Percentiles rank a stretch among this genome's conserved stretches.
phyloP scores from a whole-genome alignment of 2,888 invertebrate species.

The Agonum fuliginosum region DNA sequence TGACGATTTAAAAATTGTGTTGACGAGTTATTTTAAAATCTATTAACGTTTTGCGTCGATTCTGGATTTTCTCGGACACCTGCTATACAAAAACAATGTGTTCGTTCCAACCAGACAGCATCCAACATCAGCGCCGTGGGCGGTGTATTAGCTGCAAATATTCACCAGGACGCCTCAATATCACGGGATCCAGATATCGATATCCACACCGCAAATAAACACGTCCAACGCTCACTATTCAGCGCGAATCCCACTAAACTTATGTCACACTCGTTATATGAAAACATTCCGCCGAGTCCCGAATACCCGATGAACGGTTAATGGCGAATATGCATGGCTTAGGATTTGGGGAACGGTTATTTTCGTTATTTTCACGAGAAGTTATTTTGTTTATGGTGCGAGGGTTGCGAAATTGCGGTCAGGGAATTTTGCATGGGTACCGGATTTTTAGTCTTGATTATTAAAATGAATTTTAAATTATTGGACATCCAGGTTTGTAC shows the following conservation, averaged over 20 bases:
- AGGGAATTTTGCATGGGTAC: no score
- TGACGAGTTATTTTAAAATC: no score
- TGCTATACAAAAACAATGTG: conserved; percentile 7
- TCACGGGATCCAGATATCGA: conserved; percentile 31
- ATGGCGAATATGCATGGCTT: no score
- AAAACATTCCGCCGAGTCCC: neutral
- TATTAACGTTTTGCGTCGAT: no score
- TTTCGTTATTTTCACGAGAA: no score
- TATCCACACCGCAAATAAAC: conserved; percentile 43
- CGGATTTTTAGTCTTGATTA: no score
- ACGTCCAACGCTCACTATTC: neutral
- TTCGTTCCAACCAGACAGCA: conserved; percentile 15
- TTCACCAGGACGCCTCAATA: conserved; percentile 48
- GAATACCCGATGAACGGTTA: neutral
- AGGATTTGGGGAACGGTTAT: no score
- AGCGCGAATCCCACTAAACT: conserved; percentile 6
- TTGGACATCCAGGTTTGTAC: no score
- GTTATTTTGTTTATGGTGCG: no score
- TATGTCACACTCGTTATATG: conserved; percentile 21
- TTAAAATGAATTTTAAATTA: no score
- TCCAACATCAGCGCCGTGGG: conserved; percentile 16
- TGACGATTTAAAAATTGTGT: no score
- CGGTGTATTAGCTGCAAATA: conserved; percentile 53
- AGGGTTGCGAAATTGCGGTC: no score
- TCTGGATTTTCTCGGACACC: neutral